Evolutionary conservation across 35 echinoderm and acorn worm species (phyloP).

Genomic region (Amphiura filiformis): DNA sequence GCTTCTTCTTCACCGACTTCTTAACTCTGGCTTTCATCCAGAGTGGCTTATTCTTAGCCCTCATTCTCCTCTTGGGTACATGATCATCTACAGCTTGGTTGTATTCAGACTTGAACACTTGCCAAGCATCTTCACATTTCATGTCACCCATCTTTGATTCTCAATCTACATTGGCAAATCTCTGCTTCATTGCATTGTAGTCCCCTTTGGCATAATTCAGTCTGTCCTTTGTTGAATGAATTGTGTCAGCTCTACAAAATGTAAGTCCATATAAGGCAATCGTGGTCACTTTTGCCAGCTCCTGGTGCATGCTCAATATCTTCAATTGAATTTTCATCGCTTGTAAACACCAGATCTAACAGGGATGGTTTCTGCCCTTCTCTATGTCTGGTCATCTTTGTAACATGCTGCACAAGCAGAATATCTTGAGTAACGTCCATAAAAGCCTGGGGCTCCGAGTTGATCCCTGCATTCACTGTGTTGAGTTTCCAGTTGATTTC

Average conservation of each 20-base stretch:
- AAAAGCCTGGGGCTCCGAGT: not conserved
- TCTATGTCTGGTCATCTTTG: not conserved
- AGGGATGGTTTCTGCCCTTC: not conserved
- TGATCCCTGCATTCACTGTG: not conserved
- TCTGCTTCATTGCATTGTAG: not conserved
- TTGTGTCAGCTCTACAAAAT: not conserved
- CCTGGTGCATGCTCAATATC: not conserved
- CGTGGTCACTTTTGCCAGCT: constrained; percentile 55
- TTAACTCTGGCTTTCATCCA: constrained; percentile 19
- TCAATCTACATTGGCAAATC: not conserved
- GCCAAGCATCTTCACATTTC: not conserved
- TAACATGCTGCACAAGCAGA: not conserved
- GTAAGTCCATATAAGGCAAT: constrained; percentile 10
- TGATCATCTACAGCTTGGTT: not conserved
- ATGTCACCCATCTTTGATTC: not conserved
- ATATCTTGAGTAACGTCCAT: not conserved
- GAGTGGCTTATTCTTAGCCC: not conserved
- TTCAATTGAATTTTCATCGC: constrained; percentile 1
- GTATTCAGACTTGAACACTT: not conserved
- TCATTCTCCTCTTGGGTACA: not conserved
- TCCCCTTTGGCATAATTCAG: not conserved
- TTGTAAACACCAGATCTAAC: constrained; percentile 22
- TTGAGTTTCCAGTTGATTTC: not conserved
- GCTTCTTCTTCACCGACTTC: not conserved
- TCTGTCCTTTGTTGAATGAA: not conserved